Evolutionary conservation across 1,140 invertebrate species (phyloP).

Genomic region (Brachionus paranguensis): DNA sequence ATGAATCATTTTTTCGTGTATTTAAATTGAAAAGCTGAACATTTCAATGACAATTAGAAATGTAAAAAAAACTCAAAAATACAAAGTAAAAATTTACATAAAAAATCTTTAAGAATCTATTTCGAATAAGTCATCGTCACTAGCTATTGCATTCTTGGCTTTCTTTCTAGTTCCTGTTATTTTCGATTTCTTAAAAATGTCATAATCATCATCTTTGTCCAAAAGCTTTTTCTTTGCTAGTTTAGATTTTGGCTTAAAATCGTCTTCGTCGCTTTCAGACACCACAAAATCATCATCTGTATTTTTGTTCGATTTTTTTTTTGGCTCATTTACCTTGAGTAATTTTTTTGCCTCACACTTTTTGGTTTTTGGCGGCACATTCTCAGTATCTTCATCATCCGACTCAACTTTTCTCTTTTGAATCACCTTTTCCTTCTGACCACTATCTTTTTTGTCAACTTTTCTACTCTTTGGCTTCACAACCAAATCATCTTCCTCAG

Average conservation of each 20-base stretch:
- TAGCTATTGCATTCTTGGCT: not conserved
- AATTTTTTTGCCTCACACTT: not conserved
- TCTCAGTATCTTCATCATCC: slow-evolving; percentile 12
- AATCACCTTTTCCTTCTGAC: not conserved
- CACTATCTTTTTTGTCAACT: not conserved
- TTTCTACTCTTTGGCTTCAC: not conserved
- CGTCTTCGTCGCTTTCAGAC: not conserved
- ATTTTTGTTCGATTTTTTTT: not conserved
- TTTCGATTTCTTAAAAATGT: slow-evolving; percentile 6
- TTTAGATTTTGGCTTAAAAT: slow-evolving; percentile 8
- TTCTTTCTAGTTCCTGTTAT: not conserved
- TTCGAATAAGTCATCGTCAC: slow-evolving; percentile 27
- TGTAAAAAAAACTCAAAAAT: not conserved
- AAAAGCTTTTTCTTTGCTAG: slow-evolving; percentile 4
- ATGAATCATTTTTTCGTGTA: not conserved
- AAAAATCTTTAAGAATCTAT: not conserved
- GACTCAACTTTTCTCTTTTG: not conserved
- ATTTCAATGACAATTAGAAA: not conserved
- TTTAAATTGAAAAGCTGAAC: not conserved
- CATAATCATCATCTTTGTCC: not conserved
- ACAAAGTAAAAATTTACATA: not conserved
- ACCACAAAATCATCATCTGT: slow-evolving; percentile 12
- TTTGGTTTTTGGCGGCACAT: slow-evolving; percentile 32
- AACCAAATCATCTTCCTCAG: not conserved
- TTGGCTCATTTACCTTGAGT: not conserved